Base-by-base conservation (phyloP, 2,797 vertebrate genomes). In the Enteromius fasciolatus region DNA sequence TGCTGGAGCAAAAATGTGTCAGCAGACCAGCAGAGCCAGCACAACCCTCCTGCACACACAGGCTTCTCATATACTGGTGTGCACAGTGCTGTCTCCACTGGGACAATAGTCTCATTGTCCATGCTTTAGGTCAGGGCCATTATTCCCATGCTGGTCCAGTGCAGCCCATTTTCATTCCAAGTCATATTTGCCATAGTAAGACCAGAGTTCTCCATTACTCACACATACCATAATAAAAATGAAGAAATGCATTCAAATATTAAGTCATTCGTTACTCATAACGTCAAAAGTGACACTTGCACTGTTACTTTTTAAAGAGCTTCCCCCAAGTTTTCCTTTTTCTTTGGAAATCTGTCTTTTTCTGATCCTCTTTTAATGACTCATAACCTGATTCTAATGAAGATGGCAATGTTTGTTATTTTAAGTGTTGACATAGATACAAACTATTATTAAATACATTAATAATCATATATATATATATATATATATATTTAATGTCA, bases 51-150 rank as follows among this genome's bases (percentile, higher is more conserved):
- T 10, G 50, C 41, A 59, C 39, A 81, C 39, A 75, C 23, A 52
- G 68, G 66, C 68, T 73, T 41, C 48, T 78, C 67, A 76, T 10
- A 76, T 50, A 79, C 63, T 75, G 64, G 66, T 72, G 33, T 75
- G 41, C 83, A 64, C 28, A 81, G 63, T 84, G 83, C 81, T 83
- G 76, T 88, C 87, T 83, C 83, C 86, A 83, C 9, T 67, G 64
- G 68, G 78, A 89, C 87, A 90, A 89, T 85, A 82, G 78, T 28
- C 74, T 78, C 69, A 86, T 89, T 90, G 86, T 90, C 76, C 66
- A 78, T 81, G 64, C 78, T 67, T 87, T 86, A 88, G 84, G 86
- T 84, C 86, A 89, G 72, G 31, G 68, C 75, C 72, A 81, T 80
- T 75, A 73, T 86, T 74, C 52, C 50, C 77, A 76, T 46, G 68